Percentiles rank a stretch among this genome's conserved stretches.
phyloP scores from a whole-genome alignment of 2,797 vertebrate genomes.

The Ptychobarbus kaznakovi region DNA sequence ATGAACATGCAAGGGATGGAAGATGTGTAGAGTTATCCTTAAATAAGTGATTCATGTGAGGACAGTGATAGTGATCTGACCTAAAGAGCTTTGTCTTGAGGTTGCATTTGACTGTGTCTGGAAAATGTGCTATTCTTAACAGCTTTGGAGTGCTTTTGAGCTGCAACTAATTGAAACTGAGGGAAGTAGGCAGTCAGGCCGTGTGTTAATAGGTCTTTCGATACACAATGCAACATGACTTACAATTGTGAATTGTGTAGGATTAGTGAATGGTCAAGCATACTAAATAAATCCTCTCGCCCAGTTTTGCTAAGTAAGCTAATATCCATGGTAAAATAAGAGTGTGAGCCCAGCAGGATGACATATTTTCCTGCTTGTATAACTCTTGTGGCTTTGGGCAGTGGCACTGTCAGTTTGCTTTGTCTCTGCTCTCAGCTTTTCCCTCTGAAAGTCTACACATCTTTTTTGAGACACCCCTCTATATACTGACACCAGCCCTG shows the following conservation, averaged over 20 bases:
- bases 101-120: background rate
- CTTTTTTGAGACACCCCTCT: conserved; percentile 29
- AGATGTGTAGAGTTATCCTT: background rate
- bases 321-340: conserved; percentile 11
- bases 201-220: background rate
- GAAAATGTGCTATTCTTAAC: background rate
- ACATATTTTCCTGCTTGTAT: conserved; percentile 50
- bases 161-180: background rate
- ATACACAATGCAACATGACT: background rate
- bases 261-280: background rate
- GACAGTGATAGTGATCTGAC: background rate
- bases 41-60: background rate
- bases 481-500: conserved; percentile 11
- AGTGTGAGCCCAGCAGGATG: conserved; percentile 10
- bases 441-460: conserved; percentile 16
- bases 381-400: conserved; percentile 47
- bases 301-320: background rate
- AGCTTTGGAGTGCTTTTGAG: background rate
- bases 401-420: conserved; percentile 39
- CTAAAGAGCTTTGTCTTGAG: background rate
- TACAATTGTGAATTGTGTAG: background rate
- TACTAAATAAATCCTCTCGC: background rate
- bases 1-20: background rate
- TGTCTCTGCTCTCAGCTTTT: conserved; percentile 33
- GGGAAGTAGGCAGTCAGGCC: background rate